Percentiles rank a stretch among this genome's conserved stretches.
phyloP scores from a whole-genome alignment of 2,888 invertebrate species.

The Norana najaformis region DNA sequence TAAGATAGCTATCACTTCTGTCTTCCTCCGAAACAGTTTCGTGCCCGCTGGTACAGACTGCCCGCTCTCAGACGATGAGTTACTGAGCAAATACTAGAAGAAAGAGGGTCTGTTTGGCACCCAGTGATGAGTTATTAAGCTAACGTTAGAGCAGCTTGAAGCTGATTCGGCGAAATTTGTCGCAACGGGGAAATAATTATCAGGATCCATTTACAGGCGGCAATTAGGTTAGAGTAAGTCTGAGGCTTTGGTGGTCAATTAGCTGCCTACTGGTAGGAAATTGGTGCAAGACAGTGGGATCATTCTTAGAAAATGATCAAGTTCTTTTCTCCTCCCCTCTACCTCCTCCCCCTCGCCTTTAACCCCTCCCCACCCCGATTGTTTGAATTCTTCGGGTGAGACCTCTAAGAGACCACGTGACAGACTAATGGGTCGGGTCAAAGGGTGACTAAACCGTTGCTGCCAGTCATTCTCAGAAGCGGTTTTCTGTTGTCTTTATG shows the following conservation, averaged over 20 bases:
- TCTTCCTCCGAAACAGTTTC: neutral
- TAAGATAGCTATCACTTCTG: neutral
- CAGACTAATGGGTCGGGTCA: neutral
- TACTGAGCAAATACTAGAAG: neutral
- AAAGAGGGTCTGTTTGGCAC: neutral
- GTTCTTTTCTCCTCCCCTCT: neutral
- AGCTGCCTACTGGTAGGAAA: neutral
- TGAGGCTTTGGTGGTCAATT: neutral
- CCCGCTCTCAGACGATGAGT: neutral
- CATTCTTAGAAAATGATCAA: neutral
- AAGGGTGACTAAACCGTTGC: neutral
- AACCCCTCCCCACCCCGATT: too few species aligned
- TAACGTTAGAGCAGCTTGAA: neutral
- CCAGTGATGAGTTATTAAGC: neutral
- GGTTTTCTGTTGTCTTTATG: neutral
- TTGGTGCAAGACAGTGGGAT: neutral
- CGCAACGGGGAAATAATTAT: neutral
- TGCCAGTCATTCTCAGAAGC: neutral
- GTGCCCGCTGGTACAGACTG: neutral
- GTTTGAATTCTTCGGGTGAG: neutral
- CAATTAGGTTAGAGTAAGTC: neutral
- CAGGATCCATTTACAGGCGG: neutral
- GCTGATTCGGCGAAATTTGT: neutral
- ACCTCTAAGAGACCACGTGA: neutral
- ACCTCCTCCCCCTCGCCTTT: neutral